Conservation (phyloP, 2,113 vertebrate species). For the Mixornis gularis region DNA sequence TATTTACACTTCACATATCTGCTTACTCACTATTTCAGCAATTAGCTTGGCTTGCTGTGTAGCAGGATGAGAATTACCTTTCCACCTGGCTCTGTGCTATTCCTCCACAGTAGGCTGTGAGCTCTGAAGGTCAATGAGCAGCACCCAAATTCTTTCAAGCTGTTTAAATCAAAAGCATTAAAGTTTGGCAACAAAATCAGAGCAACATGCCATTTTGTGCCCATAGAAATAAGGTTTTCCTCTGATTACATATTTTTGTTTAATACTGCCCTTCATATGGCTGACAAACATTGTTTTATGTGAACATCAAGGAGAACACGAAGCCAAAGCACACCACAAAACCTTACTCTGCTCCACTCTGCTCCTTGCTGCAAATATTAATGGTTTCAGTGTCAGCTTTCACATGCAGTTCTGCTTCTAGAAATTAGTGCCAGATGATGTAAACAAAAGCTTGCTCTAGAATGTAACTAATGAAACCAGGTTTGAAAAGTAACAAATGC, state of each 20-base stretch:
- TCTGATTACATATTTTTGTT: background rate
- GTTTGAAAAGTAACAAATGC: background rate
- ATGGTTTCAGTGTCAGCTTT: background rate
- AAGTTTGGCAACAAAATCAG: background rate
- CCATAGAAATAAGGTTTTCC: background rate
- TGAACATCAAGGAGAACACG: background rate
- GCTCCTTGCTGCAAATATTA: background rate
- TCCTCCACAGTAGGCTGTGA: background rate
- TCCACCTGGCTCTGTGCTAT: background rate
- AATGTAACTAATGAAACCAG: background rate
- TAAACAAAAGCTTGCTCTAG: background rate
- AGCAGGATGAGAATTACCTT: background rate
- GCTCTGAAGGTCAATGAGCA: background rate
- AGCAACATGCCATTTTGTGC: background rate
- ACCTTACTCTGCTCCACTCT: background rate
- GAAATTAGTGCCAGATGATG: accelerated
- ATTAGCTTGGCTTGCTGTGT: background rate
- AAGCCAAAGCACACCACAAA: background rate
- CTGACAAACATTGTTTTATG: background rate
- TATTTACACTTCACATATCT: background rate
- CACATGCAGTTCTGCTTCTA: background rate
- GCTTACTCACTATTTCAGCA: background rate
- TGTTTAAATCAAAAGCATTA: background rate
- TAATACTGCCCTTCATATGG: background rate
- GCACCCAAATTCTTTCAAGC: background rate